These are phyloP conservation scores for Reticulitermes lucifugus DNA, from an alignment of 2,888 invertebrate species.

Conservation along the genomic window DNA sequence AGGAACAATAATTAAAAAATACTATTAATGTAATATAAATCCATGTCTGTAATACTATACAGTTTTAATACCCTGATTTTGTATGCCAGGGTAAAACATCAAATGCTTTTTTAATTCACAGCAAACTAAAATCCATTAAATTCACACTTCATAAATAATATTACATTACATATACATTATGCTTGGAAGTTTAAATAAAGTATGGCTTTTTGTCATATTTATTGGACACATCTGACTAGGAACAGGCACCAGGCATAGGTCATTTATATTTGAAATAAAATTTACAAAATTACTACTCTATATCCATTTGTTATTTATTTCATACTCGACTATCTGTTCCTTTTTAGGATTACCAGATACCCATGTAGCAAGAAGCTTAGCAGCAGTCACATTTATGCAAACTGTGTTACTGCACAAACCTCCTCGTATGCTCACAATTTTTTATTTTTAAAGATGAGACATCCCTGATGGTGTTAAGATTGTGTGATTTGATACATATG, in stretches of 20 bases:
- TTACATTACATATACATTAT: not conserved
- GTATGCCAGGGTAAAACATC: not conserved
- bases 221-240: conserved; percentile 6
- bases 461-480: too few relatives aligned
- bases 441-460: too few relatives aligned
- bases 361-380: too few relatives aligned
- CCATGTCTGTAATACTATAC: conserved; percentile 4
- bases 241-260: not conserved
- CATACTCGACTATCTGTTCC: too few relatives aligned
- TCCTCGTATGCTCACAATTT: too few relatives aligned
- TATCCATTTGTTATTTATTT: too few relatives aligned
- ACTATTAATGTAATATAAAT: not conserved
- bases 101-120: not conserved
- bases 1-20: conserved; percentile 1
- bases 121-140: not conserved
- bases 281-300: too few relatives aligned
- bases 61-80: not conserved
- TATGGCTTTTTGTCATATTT: not conserved
- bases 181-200: not conserved
- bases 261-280: not conserved
- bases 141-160: not conserved
- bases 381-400: too few relatives aligned
- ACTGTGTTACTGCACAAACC: too few relatives aligned
- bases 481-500: too few relatives aligned
- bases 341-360: too few relatives aligned